Base-by-base conservation (phyloP, 2,888 invertebrate species). In the Eucera pruinosa region DNA sequence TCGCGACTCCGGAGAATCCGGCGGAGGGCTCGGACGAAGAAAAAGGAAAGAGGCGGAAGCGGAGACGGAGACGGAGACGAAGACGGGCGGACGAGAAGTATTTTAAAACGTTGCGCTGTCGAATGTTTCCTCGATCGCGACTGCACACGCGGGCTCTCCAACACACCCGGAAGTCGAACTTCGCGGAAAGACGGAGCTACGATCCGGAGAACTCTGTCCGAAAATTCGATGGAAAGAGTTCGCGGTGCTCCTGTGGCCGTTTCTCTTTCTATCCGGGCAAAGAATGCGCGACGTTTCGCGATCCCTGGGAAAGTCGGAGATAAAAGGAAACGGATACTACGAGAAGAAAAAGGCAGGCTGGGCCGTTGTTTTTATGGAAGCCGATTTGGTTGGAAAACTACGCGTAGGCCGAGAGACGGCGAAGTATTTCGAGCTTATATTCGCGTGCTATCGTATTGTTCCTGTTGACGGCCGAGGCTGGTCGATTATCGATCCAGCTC, bases 401-500 rank as follows among this genome's bases (percentile, higher is more conserved):
- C 52, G 71, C 70, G 48, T 43, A 18, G 62, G 23, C 36, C 43
- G 41, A 36, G 45, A 52, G 25, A 52, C 15, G 13, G 9, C 9
- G 7, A 7, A 7, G 33, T 33, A 7, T 7, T 33, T 33, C 39
- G 71, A 9, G 36, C 18, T 23, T 33, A 47, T 65, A n/a, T 65
- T 30, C 39, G 47, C 52, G 78, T 75, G 71, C 43, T 25, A 41
- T 43, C 60, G 68, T 48, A 55, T 69, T 69, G 76, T 70, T 75
- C 67, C 64, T 69, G 64, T 70, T 65, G 72, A 77, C 72, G 69
- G 55, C 33, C 67, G 33, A 62, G 66, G 48, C 67, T 23, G 50
- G 64, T 80, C 65, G 73, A 81, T 81, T 77, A 78, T 78, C 78
- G 78, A 81, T 67, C 80, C 55, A 39, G 41, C 65, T 62, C 65